Percentiles rank a stretch among this genome's conserved stretches.
phyloP scores from a whole-genome alignment of 2,113 vertebrate genomes.

The Alectura lathami region DNA sequence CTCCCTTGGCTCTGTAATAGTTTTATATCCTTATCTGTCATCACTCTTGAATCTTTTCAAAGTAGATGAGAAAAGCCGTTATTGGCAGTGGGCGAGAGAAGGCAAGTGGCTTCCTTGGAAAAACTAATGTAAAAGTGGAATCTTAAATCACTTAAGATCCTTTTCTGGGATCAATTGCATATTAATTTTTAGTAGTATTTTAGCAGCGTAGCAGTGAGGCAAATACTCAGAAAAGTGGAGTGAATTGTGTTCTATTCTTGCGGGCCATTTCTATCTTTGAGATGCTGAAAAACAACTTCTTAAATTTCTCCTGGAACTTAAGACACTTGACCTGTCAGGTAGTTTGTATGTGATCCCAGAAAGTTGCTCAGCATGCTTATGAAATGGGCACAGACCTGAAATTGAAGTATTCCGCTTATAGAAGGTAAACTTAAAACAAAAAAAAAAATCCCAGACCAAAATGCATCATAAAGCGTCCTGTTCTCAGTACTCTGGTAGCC shows the following conservation, averaged over 20 bases:
- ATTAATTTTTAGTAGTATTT: not conserved
- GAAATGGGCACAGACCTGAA: not conserved
- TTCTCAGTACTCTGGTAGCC: not conserved
- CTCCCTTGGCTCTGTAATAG: no score
- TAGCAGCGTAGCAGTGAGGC: not conserved
- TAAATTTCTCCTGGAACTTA: not conserved
- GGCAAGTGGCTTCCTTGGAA: not conserved
- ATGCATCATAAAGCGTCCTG: not conserved
- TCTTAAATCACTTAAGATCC: not conserved
- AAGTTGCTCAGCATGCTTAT: not conserved
- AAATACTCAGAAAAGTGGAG: not conserved
- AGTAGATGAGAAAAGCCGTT: not conserved
- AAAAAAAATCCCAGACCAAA: not conserved
- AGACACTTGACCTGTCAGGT: not conserved
- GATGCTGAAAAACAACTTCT: not conserved
- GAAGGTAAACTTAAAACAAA: not conserved
- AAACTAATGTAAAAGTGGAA: not conserved
- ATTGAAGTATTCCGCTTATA: not conserved
- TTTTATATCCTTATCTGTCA: not conserved
- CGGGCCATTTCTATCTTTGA: not conserved
- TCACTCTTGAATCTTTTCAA: not conserved
- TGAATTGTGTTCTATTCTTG: not conserved
- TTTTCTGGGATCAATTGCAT: not conserved
- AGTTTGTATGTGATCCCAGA: not conserved
- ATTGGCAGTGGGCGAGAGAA: not conserved